phyloP scores from a whole-genome alignment of 2,113 vertebrate species.

The Vireo altiloquus region DNA sequence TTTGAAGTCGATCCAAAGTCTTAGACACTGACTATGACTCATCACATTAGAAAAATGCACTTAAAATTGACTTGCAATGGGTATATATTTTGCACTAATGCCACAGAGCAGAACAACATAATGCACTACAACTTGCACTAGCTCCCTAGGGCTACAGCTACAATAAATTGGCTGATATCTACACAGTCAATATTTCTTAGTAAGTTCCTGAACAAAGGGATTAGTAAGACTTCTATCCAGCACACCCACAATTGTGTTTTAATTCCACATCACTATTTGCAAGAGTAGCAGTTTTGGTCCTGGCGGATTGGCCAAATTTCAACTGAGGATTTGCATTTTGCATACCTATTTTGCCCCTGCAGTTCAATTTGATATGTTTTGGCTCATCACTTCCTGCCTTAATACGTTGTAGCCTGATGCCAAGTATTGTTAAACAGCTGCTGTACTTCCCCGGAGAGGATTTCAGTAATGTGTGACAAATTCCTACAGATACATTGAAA shows the following conservation, averaged over 20 bases:
- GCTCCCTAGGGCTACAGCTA: neutral
- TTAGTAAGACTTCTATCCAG: conserved; percentile 13
- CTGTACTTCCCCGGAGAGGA: conserved; percentile 26
- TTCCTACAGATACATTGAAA: neutral
- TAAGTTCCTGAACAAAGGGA: conserved; percentile 11
- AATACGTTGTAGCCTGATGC: neutral
- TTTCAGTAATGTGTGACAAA: conserved; percentile 38
- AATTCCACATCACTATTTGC: conserved; percentile 20
- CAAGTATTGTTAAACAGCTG: conserved; percentile 58
- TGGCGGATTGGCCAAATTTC: neutral
- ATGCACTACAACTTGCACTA: neutral
- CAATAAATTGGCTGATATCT: conserved; percentile 35
- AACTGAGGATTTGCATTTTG: conserved; percentile 47
- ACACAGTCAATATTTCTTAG: conserved; percentile 32
- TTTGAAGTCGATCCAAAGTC: neutral
- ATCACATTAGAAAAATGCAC: conserved; percentile 1
- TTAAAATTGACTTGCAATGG: neutral
- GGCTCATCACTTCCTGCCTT: conserved; percentile 56
- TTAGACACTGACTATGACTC: neutral
- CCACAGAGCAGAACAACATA: neutral
- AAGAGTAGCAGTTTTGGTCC: conserved; percentile 28
- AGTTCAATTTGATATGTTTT: conserved; percentile 58
- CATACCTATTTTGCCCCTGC: conserved; percentile 36
- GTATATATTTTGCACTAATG: conserved; percentile 8
- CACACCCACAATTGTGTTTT: neutral